phyloP scores from a whole-genome alignment of 1,140 invertebrate genomes.

The Bombus haemorrhoidalis region DNA sequence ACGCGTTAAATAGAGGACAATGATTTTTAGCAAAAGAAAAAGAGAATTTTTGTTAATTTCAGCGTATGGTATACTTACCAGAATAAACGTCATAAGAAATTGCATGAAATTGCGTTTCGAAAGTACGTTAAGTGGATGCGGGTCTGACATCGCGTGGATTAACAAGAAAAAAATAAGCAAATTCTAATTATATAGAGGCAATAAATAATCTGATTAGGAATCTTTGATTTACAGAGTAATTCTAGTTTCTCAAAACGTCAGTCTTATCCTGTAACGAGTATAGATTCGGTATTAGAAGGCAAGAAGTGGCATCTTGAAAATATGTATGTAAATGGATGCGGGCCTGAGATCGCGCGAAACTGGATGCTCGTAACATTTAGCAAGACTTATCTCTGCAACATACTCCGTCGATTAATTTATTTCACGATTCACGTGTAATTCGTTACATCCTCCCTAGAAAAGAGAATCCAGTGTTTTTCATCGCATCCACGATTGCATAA shows the following conservation, averaged over 20 bases:
- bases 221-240: too few species aligned
- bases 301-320: not conserved
- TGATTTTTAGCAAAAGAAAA: too few species aligned
- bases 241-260: not conserved
- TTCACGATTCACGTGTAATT: slow-evolving; percentile 18
- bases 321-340: not conserved
- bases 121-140: too few species aligned
- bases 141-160: too few species aligned
- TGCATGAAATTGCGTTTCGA: too few species aligned
- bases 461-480: not conserved
- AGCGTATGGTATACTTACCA: too few species aligned
- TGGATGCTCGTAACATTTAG: not conserved
- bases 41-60: too few species aligned
- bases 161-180: too few species aligned
- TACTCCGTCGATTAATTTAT: slow-evolving; percentile 33
- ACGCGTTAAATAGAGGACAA: too few species aligned
- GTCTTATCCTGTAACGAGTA: not conserved
- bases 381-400: not conserved
- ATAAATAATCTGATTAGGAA: too few species aligned
- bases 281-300: not conserved
- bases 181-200: too few species aligned
- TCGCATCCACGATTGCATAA: slow-evolving; percentile 28
- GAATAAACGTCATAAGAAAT: too few species aligned
- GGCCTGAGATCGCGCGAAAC: not conserved
- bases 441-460: not conserved